These are phyloP conservation scores for Lottia gigantea DNA, from an alignment of 2,888 invertebrate species.

Conservation along the genomic window DNA sequence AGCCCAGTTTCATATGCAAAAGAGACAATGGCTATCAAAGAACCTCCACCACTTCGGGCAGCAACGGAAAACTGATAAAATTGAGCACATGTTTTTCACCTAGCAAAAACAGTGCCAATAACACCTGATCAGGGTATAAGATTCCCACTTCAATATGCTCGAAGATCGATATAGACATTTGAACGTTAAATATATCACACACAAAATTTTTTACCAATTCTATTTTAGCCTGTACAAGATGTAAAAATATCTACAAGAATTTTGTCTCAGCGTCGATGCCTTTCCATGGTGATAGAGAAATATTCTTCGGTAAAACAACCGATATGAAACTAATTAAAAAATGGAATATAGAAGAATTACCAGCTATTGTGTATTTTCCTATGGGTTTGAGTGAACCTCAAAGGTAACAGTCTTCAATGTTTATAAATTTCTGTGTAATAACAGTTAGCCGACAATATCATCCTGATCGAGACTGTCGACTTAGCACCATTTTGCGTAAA, in stretches of 20 bases:
- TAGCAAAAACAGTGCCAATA: too few species aligned
- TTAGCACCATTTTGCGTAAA: too few species aligned
- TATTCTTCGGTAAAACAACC: constrained; percentile 39
- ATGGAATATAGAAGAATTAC: constrained; percentile 31
- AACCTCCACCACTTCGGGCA: too few species aligned
- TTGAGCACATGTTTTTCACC: too few species aligned
- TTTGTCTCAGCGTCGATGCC: constrained; percentile 43
- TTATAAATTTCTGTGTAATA: too few species aligned
- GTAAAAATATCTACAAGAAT: constrained; percentile 39
- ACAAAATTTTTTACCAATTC: neutral
- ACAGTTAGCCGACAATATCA: too few species aligned
- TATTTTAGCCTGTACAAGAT: constrained; percentile 38
- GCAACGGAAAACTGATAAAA: too few species aligned
- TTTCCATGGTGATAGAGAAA: constrained; percentile 41
- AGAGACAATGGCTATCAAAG: too few species aligned
- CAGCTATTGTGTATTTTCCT: constrained; percentile 27
- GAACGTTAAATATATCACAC: neutral
- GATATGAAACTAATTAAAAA: constrained; percentile 33
- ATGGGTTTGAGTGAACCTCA: constrained; percentile 21
- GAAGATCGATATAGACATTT: neutral
- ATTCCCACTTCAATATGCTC: neutral
- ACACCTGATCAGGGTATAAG: too few species aligned
- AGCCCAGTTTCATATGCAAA: too few species aligned
- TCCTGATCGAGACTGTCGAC: too few species aligned
- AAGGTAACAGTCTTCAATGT: too few species aligned